phyloP scores from a whole-genome alignment of 2,797 vertebrate species.

The Epinephelus malabaricus region DNA sequence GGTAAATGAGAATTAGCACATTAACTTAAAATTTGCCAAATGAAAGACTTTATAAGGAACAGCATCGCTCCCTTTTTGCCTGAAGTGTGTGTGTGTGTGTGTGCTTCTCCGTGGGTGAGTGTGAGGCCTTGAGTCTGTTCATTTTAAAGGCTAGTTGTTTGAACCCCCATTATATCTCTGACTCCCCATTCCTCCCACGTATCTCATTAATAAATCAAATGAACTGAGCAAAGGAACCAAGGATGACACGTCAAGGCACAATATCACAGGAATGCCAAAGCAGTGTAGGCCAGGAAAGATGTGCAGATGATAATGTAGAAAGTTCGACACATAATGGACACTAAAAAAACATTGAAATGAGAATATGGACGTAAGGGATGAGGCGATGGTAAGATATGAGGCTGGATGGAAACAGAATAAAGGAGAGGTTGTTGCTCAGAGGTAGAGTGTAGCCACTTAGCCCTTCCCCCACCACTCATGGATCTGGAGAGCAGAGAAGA shows the following conservation, averaged over 20 bases:
- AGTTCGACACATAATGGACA: neutral
- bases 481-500: constrained; percentile 36
- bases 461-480: constrained; percentile 50
- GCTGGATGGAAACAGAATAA: neutral
- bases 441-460: constrained; percentile 35
- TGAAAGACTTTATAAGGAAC: neutral
- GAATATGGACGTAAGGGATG: neutral
- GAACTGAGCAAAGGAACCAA: constrained; percentile 24
- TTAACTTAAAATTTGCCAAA: neutral
- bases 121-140: constrained; percentile 16
- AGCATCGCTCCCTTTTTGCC: neutral
- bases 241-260: constrained; percentile 13
- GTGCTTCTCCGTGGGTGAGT: neutral
- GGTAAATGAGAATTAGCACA: neutral
- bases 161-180: constrained; percentile 7
- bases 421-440: constrained; percentile 12
- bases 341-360: neutral
- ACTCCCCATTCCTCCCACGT: constrained; percentile 29
- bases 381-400: neutral
- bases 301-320: neutral
- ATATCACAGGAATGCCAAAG: constrained; percentile 11
- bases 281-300: neutral
- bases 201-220: constrained; percentile 54
- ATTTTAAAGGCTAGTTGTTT: constrained; percentile 21
- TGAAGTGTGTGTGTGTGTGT: neutral